phyloP scores from a whole-genome alignment of 2,888 invertebrate genomes.

The Watsonalla binaria region DNA sequence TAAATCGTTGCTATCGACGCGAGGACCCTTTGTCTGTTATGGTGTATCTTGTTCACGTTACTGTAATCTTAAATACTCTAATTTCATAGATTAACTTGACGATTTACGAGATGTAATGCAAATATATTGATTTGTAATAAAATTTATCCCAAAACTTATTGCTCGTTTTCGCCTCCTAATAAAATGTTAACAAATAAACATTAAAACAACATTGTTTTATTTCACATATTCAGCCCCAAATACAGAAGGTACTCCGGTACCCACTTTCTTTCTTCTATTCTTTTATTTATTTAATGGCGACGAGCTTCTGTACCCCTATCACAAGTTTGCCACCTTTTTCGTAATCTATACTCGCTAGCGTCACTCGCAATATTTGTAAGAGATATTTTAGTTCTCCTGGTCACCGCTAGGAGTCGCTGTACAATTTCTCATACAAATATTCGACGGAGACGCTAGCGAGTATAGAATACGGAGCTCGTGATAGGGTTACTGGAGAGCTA shows the following conservation, averaged over 20 bases:
- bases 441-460: too few relatives aligned
- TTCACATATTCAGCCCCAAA: slow-evolving; percentile 11
- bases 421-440: too few relatives aligned
- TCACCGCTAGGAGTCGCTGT: too few relatives aligned
- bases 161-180: slow-evolving; percentile 79
- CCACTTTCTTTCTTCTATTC: too few relatives aligned
- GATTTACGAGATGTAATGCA: slow-evolving; percentile 70
- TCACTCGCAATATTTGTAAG: too few relatives aligned
- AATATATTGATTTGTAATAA: slow-evolving; percentile 74
- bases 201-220: slow-evolving; percentile 35
- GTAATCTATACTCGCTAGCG: too few relatives aligned
- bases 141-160: slow-evolving; percentile 74
- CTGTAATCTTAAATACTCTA: slow-evolving; percentile 74
- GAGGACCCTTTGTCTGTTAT: slow-evolving; percentile 49
- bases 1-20: slow-evolving; percentile 52
- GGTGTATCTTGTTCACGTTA: slow-evolving; percentile 74
- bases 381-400: too few relatives aligned
- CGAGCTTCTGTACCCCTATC: too few relatives aligned
- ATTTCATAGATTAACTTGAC: slow-evolving; percentile 72
- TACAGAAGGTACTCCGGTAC: not conserved
- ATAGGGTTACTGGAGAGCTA: too few relatives aligned
- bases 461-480: too few relatives aligned
- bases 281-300: too few relatives aligned
- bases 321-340: too few relatives aligned
- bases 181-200: slow-evolving; percentile 75